Conservation (phyloP, 2,113 vertebrate genomes). For the Atherinomorus stipes region DNA sequence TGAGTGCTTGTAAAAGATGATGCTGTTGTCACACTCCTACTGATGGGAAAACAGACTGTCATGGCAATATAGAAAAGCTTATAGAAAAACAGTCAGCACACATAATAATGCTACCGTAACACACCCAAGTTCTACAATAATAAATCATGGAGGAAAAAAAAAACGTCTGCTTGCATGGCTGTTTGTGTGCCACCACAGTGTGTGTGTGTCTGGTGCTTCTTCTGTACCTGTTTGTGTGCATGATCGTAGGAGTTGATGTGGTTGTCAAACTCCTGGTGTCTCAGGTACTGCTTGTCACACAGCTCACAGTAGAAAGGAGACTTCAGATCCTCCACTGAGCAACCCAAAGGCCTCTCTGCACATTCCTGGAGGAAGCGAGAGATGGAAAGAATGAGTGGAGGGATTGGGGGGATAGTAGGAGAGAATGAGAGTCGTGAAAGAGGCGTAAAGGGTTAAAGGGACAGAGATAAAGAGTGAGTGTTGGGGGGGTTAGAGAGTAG, state of each 20-base stretch:
- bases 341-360: constrained; percentile 90
- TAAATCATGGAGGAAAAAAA: constrained; percentile 28
- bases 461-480: constrained; percentile 22
- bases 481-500: constrained; percentile 24
- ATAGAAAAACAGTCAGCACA: constrained; percentile 27
- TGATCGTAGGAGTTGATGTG: constrained; percentile 99
- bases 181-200: constrained; percentile 6
- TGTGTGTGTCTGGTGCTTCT: not conserved
- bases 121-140: constrained; percentile 32
- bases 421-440: constrained; percentile 20
- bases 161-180: not conserved
- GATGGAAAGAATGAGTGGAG: constrained; percentile 45
- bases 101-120: constrained; percentile 20
- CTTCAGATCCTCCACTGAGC: constrained; percentile 93
- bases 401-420: constrained; percentile 27
- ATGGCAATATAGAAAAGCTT: constrained; percentile 41
- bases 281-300: constrained; percentile 99
- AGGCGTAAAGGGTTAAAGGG: constrained; percentile 48
- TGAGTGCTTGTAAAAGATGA: constrained; percentile 40
- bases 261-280: constrained; percentile 99
- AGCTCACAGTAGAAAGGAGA: constrained; percentile 98
- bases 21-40: constrained; percentile 40
- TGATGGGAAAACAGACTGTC: constrained; percentile 45
- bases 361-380: constrained; percentile 86
- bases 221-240: constrained; percentile 98